Conservation (phyloP, 2,113 vertebrate species). For the Galbula dea region DNA sequence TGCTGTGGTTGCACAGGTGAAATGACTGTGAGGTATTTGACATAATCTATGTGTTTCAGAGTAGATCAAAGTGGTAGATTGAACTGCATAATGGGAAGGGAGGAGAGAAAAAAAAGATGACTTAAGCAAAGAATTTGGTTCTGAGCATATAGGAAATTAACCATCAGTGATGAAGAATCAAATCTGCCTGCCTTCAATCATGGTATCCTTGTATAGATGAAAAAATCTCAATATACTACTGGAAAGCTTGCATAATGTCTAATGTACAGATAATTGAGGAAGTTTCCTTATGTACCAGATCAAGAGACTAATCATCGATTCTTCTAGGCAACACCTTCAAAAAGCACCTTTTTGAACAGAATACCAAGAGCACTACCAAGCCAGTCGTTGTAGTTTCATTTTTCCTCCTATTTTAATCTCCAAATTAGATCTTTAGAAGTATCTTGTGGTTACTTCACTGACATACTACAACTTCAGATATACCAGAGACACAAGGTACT, state of each 20-base stretch:
- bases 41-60: not conserved
- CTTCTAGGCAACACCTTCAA: not conserved
- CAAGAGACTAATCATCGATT: not conserved
- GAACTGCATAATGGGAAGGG: not conserved
- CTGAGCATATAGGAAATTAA: not conserved
- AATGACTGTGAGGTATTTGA: not conserved
- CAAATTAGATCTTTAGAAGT: not conserved
- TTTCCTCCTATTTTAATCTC: not conserved
- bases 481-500: not conserved
- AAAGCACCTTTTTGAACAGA: not conserved
- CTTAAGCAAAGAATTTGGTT: not conserved
- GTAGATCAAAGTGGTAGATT: not conserved
- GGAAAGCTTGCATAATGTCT: not conserved
- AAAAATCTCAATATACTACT: not conserved
- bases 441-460: not conserved
- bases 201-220: not conserved
- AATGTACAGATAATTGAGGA: not conserved
- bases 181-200: fast-evolving
- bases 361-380: not conserved
- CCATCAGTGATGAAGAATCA: not conserved
- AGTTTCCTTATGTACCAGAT: not conserved
- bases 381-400: not conserved
- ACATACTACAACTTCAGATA: not conserved
- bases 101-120: not conserved
- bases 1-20: not conserved